phyloP scores from a whole-genome alignment of 1,140 invertebrate genomes.

The Campoletis sonorensis region DNA sequence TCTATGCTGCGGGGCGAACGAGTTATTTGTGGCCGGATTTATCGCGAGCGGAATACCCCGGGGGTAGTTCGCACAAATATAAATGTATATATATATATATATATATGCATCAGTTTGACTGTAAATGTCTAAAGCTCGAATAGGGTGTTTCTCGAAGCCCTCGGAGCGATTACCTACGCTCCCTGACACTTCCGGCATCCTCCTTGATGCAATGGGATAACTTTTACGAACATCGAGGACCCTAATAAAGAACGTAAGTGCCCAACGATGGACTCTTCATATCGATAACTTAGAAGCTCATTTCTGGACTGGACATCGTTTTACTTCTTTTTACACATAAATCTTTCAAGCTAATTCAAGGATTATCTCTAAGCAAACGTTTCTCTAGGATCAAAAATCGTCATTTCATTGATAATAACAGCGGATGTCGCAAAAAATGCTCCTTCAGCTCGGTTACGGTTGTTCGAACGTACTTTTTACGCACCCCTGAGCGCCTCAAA shows the following conservation, averaged over 20 bases:
- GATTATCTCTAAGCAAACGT: no score
- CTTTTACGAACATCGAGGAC: not conserved
- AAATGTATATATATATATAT: slow-evolving; percentile 10
- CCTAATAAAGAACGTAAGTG: not conserved
- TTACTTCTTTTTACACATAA: not conserved
- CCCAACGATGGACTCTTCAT: not conserved
- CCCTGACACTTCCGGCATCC: slow-evolving; percentile 31
- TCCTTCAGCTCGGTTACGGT: no score
- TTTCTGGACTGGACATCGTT: not conserved
- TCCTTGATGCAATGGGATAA: not conserved
- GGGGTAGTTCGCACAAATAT: slow-evolving; percentile 12
- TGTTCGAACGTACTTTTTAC: no score
- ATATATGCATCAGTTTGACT: slow-evolving; percentile 6
- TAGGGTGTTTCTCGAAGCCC: slow-evolving; percentile 22
- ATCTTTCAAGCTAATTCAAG: no score
- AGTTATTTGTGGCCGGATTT: slow-evolving; percentile 46
- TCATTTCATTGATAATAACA: no score
- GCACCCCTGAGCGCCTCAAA: not conserved
- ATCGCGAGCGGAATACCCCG: slow-evolving; percentile 38
- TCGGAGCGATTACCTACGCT: slow-evolving; percentile 34
- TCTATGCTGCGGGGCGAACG: slow-evolving; percentile 34
- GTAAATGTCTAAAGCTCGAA: slow-evolving; percentile 8
- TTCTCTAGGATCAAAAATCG: no score
- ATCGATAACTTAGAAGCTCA: not conserved
- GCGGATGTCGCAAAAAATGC: no score